phyloP scores from a whole-genome alignment of 2,113 vertebrate species.

The Ammospiza nelsoni region DNA sequence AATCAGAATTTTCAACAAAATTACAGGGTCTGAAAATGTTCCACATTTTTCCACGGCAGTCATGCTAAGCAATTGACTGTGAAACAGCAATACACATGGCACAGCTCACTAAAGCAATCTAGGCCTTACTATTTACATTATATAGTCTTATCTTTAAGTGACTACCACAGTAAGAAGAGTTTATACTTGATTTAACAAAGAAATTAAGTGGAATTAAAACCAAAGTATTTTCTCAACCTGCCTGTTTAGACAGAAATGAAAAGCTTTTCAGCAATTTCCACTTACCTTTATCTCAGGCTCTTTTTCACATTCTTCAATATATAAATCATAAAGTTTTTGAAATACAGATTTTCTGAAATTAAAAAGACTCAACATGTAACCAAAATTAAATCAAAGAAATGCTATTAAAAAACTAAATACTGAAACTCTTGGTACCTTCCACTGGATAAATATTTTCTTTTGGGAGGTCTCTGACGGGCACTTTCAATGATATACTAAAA shows the following conservation, averaged over 20 bases:
- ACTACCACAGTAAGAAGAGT: neutral
- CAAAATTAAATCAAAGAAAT: conserved; percentile 6
- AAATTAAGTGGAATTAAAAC: neutral
- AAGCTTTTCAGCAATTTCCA: neutral
- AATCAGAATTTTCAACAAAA: neutral
- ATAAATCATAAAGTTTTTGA: conserved; percentile 98
- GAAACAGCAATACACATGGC: neutral
- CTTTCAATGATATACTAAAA: conserved; percentile 97
- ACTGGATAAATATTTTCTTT: conserved; percentile 88
- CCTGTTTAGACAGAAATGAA: neutral
- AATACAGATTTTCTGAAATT: conserved; percentile 91
- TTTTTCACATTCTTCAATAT: conserved; percentile 98
- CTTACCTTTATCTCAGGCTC: conserved; percentile 97
- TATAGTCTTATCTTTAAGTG: neutral
- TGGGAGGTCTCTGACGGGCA: conserved; percentile 94
- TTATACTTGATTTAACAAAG: neutral
- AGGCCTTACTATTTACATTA: neutral
- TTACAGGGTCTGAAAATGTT: neutral
- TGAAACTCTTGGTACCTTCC: conserved; percentile 78
- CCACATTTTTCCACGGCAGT: rapidly evolving
- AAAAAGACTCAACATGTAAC: conserved; percentile 33
- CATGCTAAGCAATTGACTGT: neutral
- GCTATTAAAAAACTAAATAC: neutral
- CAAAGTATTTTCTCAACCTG: neutral
- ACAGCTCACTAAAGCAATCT: neutral